phyloP scores from a whole-genome alignment of 2,113 vertebrate genomes.

The Odontophorus gujanensis region DNA sequence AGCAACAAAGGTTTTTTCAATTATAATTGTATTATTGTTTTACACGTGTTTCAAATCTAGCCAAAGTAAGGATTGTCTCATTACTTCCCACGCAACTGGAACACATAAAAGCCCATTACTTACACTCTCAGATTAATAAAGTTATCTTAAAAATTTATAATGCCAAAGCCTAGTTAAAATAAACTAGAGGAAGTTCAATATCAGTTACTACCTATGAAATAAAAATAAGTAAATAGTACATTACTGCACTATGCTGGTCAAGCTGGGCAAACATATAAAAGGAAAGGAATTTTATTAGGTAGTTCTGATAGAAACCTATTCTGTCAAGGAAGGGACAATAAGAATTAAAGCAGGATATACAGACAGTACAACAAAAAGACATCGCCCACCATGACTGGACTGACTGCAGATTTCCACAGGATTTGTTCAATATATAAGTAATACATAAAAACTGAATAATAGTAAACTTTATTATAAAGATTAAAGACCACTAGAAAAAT shows the following conservation, averaged over 20 bases:
- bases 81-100: background rate
- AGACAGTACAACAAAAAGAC: background rate
- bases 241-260: background rate
- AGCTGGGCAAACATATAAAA: background rate
- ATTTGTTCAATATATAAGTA: background rate
- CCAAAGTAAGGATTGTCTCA: background rate
- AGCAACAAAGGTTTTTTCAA: background rate
- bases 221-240: constrained; percentile 12
- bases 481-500: background rate
- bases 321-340: background rate
- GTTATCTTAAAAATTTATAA: constrained; percentile 31
- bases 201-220: constrained; percentile 7
- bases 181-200: constrained; percentile 42
- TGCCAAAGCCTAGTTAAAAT: background rate
- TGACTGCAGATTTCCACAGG: background rate
- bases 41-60: background rate
- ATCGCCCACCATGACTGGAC: rapidly evolving
- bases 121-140: constrained; percentile 1
- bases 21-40: background rate
- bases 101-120: background rate
- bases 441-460: background rate
- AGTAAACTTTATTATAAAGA: background rate
- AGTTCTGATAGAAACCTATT: background rate
- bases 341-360: background rate
- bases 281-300: background rate